phyloP scores from a whole-genome alignment of 2,797 vertebrate genomes.

The Poecilia gillii region DNA sequence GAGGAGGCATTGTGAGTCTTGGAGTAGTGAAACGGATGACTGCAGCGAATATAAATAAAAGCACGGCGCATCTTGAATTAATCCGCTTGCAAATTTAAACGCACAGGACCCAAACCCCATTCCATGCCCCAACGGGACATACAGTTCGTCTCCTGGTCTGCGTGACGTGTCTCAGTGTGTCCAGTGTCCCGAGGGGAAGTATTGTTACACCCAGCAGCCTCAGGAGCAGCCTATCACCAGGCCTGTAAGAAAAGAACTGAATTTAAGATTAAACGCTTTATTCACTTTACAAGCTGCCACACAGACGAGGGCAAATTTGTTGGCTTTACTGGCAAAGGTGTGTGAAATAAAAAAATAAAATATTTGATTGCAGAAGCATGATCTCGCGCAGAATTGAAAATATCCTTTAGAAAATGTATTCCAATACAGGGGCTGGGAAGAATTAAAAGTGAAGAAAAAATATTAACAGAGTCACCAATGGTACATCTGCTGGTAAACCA shows the following conservation, averaged over 20 bases:
- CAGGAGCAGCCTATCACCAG: slow-evolving; percentile 79
- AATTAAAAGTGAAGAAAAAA: not conserved
- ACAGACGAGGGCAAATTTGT: not conserved
- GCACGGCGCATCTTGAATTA: not conserved
- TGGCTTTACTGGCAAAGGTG: not conserved
- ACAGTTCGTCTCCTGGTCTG: slow-evolving; percentile 80
- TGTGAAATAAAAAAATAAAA: not conserved
- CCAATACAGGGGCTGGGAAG: not conserved
- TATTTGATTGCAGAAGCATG: not conserved
- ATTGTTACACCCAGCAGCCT: slow-evolving; percentile 82
- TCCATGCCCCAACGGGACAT: slow-evolving; percentile 90
- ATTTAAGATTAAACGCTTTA: not conserved
- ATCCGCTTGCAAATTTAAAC: slow-evolving; percentile 5
- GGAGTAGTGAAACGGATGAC: not conserved
- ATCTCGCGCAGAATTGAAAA: not conserved
- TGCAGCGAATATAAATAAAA: not conserved
- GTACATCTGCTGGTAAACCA: not conserved
- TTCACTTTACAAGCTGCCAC: not conserved
- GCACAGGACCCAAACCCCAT: slow-evolving; percentile 81
- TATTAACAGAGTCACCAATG: not conserved
- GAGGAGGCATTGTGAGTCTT: slow-evolving; percentile 83
- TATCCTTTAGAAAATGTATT: not conserved
- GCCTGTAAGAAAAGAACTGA: slow-evolving; percentile 78
- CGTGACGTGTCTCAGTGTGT: slow-evolving; percentile 81
- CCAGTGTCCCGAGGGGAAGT: slow-evolving; percentile 84